phyloP scores from a whole-genome alignment of 2,888 invertebrate species.

The Ariolimax columbianus region DNA sequence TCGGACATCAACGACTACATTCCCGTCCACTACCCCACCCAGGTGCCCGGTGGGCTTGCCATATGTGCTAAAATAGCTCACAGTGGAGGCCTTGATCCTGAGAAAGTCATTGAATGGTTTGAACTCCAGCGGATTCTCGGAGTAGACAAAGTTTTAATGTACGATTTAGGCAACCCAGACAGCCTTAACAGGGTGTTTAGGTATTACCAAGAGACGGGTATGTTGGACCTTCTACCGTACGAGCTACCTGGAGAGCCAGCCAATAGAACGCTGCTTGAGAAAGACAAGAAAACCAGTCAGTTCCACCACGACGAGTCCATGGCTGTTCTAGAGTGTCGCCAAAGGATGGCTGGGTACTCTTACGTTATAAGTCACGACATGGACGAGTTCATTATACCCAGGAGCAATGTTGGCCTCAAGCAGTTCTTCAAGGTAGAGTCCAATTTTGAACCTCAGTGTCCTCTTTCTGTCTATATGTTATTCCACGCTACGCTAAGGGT shows the following conservation, averaged over 20 bases:
- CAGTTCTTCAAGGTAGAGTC: constrained; percentile 47
- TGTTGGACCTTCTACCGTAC: constrained; percentile 50
- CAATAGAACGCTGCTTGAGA: constrained; percentile 39
- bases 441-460: no score
- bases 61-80: constrained; percentile 53
- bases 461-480: no score
- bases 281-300: constrained; percentile 7
- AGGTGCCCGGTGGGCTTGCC: constrained; percentile 45
- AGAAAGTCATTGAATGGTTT: constrained; percentile 56
- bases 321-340: constrained; percentile 56
- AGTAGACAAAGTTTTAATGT: constrained; percentile 54
- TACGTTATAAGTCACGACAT: constrained; percentile 53
- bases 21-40: constrained; percentile 29
- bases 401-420: constrained; percentile 44
- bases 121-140: constrained; percentile 54
- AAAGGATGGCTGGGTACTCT: constrained; percentile 54
- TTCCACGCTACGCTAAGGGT: no score
- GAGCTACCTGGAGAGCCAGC: constrained; percentile 44
- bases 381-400: constrained; percentile 57
- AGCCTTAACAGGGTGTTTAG: constrained; percentile 30
- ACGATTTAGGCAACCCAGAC: constrained; percentile 45
- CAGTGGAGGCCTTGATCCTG: constrained; percentile 50
- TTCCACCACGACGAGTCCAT: constrained; percentile 57
- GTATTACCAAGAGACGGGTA: constrained; percentile 46
- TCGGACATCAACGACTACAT: constrained; percentile 40